Evolutionary conservation across 2,888 invertebrate genomes (phyloP).

Genomic region (Caradrina kadenii): DNA sequence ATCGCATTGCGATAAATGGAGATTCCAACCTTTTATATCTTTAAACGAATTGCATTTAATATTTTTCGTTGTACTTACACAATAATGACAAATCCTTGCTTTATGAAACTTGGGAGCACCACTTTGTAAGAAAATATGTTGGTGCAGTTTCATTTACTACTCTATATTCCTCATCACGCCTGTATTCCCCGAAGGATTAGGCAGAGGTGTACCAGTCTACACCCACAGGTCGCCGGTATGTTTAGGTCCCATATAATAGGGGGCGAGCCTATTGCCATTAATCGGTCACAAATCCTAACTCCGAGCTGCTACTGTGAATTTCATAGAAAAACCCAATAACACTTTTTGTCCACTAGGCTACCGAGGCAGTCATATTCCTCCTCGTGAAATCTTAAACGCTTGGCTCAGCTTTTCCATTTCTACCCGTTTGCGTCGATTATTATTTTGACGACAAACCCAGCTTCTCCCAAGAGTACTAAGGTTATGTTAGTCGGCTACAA

Average conservation of each 20-base stretch:
- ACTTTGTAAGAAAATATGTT: not conserved
- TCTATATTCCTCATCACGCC: constrained; percentile 5
- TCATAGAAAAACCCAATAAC: too few species aligned
- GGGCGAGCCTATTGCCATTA: too few species aligned
- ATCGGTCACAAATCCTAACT: too few species aligned
- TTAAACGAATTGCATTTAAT: constrained; percentile 43
- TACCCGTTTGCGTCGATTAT: constrained; percentile 3
- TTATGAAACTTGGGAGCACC: not conserved
- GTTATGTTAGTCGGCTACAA: not conserved
- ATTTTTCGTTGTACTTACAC: constrained; percentile 15
- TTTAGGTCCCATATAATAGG: too few species aligned
- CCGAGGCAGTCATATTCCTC: too few species aligned
- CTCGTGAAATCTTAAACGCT: not conserved
- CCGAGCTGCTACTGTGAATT: too few species aligned
- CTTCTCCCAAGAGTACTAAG: constrained; percentile 8
- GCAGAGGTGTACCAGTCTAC: too few species aligned
- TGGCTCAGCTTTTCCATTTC: not conserved
- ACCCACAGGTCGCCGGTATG: too few species aligned
- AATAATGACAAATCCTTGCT: constrained; percentile 8
- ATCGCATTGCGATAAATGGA: constrained; percentile 51
- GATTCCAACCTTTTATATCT: constrained; percentile 43
- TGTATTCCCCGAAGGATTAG: too few species aligned
- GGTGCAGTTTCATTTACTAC: constrained; percentile 4
- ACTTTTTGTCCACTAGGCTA: too few species aligned
- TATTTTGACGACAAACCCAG: constrained; percentile 4